A percentile compares a stretch with the other conserved stretches of the same genome.
Evolutionary conservation across 2,113 vertebrate species (phyloP).

Genomic region (Urocolius indicus): DNA sequence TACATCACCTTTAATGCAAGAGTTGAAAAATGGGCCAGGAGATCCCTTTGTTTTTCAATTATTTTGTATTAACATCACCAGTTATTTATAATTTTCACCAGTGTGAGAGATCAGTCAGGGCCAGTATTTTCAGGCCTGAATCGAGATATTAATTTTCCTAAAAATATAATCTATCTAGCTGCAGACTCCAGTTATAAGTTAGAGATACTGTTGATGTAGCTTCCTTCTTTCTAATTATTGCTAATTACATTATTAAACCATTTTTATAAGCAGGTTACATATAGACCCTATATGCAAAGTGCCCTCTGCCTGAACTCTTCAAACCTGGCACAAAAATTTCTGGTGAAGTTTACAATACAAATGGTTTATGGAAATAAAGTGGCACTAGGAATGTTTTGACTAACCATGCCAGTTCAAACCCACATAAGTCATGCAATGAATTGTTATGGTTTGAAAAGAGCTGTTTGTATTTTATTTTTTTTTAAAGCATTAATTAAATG

Average conservation of each 20-base stretch:
- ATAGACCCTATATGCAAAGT: background rate
- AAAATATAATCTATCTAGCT: background rate
- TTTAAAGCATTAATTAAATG: constrained; percentile 51
- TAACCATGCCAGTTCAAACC: constrained; percentile 56
- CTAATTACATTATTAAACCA: background rate
- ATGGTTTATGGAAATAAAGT: constrained; percentile 60
- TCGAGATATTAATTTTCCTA: background rate
- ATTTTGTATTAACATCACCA: background rate
- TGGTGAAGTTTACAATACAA: constrained; percentile 53
- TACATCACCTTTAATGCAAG: background rate
- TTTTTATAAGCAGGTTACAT: background rate
- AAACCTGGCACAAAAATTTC: constrained; percentile 60
- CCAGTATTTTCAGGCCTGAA: background rate
- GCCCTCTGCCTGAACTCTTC: constrained; percentile 25
- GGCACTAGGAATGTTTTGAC: constrained; percentile 65
- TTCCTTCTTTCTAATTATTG: background rate
- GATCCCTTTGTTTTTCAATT: background rate
- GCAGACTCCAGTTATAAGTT: background rate
- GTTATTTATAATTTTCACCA: background rate
- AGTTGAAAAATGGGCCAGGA: background rate
- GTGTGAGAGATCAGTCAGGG: background rate
- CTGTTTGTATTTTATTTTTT: constrained; percentile 59
- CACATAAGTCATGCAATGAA: constrained; percentile 49
- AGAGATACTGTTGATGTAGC: background rate
- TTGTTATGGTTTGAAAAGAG: constrained; percentile 54